phyloP scores from a whole-genome alignment of 2,797 vertebrate genomes.

The Chelidonichthys spinosus region DNA sequence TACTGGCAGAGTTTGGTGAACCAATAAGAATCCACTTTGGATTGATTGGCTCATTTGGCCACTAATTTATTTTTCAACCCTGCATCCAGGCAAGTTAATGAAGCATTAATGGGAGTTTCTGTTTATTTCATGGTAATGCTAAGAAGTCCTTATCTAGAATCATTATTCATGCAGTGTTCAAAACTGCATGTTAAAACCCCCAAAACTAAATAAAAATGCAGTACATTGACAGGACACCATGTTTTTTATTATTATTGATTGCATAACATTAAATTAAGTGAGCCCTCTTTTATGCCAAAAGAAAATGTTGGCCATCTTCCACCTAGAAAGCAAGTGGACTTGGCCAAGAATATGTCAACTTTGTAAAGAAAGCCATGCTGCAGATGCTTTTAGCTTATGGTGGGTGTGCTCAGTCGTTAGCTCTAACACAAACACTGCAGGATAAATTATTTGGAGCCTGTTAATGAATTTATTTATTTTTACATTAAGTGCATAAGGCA shows the following conservation, averaged over 20 bases:
- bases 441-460: slow-evolving; percentile 70
- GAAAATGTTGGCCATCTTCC: slow-evolving; percentile 82
- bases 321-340: slow-evolving; percentile 71
- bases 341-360: slow-evolving; percentile 86
- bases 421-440: slow-evolving; percentile 74
- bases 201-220: slow-evolving; percentile 69
- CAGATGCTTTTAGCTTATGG: slow-evolving; percentile 80
- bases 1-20: slow-evolving; percentile 12
- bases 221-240: slow-evolving; percentile 65
- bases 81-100: slow-evolving; percentile 56
- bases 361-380: slow-evolving; percentile 77
- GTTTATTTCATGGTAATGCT: slow-evolving; percentile 66
- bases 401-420: slow-evolving; percentile 78
- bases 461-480: slow-evolving; percentile 76
- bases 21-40: slow-evolving; percentile 32
- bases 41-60: slow-evolving; percentile 50
- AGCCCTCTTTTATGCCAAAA: slow-evolving; percentile 76
- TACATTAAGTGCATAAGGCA: slow-evolving; percentile 67
- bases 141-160: slow-evolving; percentile 58
- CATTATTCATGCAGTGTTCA: slow-evolving; percentile 64
- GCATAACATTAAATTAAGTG: slow-evolving; percentile 80
- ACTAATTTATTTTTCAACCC: slow-evolving; percentile 52
- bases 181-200: slow-evolving; percentile 64
- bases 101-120: slow-evolving; percentile 66
- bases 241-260: slow-evolving; percentile 75